Conservation (phyloP, 2,113 vertebrate species). For the Phoxinus phoxinus region DNA sequence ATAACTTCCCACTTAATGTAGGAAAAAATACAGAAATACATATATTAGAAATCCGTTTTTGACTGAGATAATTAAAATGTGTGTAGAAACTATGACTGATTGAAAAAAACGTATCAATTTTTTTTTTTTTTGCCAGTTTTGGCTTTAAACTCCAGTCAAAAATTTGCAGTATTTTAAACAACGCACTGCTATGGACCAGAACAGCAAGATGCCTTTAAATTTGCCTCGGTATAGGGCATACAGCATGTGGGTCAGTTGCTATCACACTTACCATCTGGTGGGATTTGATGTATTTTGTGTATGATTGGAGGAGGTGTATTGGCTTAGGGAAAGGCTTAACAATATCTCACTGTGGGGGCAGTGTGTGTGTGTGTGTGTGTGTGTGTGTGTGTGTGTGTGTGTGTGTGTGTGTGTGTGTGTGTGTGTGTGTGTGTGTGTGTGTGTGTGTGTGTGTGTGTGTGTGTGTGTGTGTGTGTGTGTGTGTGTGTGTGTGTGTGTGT, state of each 20-base stretch:
- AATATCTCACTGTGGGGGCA: not conserved
- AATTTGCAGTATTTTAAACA: not conserved
- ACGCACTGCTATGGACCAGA: not conserved
- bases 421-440: too few relatives aligned
- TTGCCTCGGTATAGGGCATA: not conserved
- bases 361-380: too few relatives aligned
- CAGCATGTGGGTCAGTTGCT: not conserved
- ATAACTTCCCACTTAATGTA: not conserved
- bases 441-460: too few relatives aligned
- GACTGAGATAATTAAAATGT: not conserved
- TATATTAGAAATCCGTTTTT: not conserved
- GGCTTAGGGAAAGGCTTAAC: constrained; percentile 27
- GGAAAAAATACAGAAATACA: not conserved
- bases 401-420: too few relatives aligned
- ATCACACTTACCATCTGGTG: constrained; percentile 10
- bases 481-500: too few relatives aligned
- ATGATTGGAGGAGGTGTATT: constrained; percentile 16
- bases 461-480: too few relatives aligned
- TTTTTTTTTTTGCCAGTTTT: too few relatives aligned
- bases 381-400: too few relatives aligned
- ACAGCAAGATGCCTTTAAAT: not conserved
- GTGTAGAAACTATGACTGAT: too few relatives aligned
- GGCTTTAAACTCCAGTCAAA: too few relatives aligned
- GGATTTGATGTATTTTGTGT: constrained; percentile 9
- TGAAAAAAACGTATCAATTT: too few relatives aligned